Evolutionary conservation across 2,888 invertebrate genomes (phyloP).

Genomic region (Diaphora mendica): DNA sequence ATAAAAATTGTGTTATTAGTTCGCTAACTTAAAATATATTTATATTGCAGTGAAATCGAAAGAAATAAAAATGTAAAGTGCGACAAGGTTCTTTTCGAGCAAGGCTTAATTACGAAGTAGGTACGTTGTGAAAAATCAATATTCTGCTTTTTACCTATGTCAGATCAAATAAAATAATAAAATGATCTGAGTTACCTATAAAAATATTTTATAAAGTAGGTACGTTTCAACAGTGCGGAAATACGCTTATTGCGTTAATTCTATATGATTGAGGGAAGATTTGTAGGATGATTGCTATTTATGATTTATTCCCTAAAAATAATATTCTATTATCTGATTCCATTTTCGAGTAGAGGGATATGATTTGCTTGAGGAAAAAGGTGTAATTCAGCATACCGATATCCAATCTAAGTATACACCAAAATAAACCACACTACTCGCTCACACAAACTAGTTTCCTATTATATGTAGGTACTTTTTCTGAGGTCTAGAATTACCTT

Average conservation of each 20-base stretch:
- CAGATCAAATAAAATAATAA: no score
- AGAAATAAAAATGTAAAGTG: neutral
- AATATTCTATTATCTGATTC: neutral
- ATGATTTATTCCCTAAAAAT: neutral
- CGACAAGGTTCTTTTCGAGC: neutral
- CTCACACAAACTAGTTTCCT: no score
- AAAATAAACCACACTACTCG: no score
- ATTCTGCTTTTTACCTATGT: neutral
- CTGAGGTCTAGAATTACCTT: no score
- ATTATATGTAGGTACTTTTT: no score
- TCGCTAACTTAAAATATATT: neutral
- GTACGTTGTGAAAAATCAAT: neutral
- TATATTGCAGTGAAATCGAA: neutral
- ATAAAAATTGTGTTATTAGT: neutral
- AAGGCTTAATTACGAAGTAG: neutral
- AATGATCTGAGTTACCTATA: no score
- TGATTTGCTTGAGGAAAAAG: neutral
- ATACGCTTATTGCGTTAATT: neutral
- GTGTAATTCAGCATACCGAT: no score
- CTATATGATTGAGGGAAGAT: neutral
- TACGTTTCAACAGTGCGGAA: neutral
- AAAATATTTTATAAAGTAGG: no score
- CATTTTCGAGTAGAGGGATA: neutral
- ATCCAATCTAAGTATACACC: no score
- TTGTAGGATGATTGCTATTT: neutral